Percentiles rank a stretch among this genome's conserved stretches.
Conservation (phyloP, 2,113 vertebrate genomes). For the Laticauda laticaudata region DNA sequence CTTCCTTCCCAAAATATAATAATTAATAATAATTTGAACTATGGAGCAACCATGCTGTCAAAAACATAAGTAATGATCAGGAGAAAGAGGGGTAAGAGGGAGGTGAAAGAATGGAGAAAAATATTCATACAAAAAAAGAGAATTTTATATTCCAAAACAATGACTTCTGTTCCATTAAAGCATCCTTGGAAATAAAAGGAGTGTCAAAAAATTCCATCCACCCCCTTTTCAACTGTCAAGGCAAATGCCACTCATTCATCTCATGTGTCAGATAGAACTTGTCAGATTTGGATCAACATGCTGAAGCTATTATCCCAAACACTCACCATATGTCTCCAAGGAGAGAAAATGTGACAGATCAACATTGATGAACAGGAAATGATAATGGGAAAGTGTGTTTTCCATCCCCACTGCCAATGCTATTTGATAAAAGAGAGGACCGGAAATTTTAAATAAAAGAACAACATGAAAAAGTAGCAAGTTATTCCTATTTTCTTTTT, state of each 20-base stretch:
- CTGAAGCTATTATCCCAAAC: constrained; percentile 50
- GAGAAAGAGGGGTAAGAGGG: neutral
- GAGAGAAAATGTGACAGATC: constrained; percentile 47
- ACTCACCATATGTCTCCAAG: constrained; percentile 39
- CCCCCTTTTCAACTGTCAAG: constrained; percentile 40
- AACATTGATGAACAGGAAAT: constrained; percentile 32
- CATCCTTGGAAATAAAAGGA: neutral
- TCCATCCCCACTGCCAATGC: neutral
- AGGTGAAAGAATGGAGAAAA: neutral
- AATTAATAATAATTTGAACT: neutral
- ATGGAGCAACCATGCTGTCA: neutral
- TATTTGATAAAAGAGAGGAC: constrained; percentile 1
- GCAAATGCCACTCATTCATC: constrained; percentile 40
- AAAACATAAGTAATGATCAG: neutral
- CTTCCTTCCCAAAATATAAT: neutral
- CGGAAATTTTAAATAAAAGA: neutral
- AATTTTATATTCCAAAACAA: neutral
- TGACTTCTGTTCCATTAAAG: neutral
- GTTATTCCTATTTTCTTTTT: neutral
- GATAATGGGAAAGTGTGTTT: constrained; percentile 39
- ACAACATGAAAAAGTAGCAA: neutral
- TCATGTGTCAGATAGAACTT: constrained; percentile 35
- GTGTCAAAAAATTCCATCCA: neutral
- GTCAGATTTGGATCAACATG: constrained; percentile 33
- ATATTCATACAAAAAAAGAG: neutral